Evolutionary conservation across 2,888 invertebrate genomes (phyloP).

Genomic region (Aphelenchoides bicaudatus): DNA sequence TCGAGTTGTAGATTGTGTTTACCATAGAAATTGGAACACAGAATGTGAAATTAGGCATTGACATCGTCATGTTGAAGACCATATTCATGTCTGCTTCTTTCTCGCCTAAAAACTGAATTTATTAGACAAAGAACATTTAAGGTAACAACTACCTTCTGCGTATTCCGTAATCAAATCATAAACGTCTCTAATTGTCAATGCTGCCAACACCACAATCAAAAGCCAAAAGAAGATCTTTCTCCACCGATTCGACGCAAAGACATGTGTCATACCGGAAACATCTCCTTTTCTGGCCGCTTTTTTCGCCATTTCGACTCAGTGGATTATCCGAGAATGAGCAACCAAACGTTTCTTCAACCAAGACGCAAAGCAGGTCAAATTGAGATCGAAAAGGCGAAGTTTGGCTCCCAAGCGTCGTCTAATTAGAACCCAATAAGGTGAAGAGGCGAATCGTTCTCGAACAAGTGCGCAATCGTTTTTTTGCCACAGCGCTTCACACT

Average conservation of each 20-base stretch:
- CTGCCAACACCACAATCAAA: slow-evolving; percentile 45
- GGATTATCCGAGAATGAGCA: too few relatives aligned
- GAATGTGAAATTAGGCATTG: slow-evolving; percentile 57
- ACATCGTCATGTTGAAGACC: slow-evolving; percentile 56
- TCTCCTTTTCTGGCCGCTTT: slow-evolving; percentile 2
- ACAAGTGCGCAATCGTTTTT: too few relatives aligned
- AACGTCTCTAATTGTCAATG: slow-evolving; percentile 50
- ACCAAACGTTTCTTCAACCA: too few relatives aligned
- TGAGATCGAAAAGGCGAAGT: too few relatives aligned
- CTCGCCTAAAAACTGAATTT: slow-evolving; percentile 44
- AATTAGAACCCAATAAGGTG: too few relatives aligned
- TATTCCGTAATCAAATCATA: slow-evolving; percentile 22
- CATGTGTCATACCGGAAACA: not conserved
- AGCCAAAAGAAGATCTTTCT: slow-evolving; percentile 35
- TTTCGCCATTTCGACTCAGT: slow-evolving; percentile 4
- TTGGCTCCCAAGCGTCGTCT: too few relatives aligned
- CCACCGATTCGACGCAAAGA: slow-evolving; percentile 5
- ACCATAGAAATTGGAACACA: slow-evolving; percentile 54
- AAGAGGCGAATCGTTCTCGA: too few relatives aligned
- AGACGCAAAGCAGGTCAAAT: too few relatives aligned
- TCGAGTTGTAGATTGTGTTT: slow-evolving; percentile 50
- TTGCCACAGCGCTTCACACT: too few relatives aligned
- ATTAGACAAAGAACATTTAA: too few relatives aligned
- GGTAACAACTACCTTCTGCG: slow-evolving; percentile 28
- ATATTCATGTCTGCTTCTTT: slow-evolving; percentile 51